A percentile compares a stretch with the other conserved stretches of the same genome.
These are phyloP conservation scores for Philereme transversata DNA, from an alignment of 2,888 invertebrate species.

Conservation along the genomic window DNA sequence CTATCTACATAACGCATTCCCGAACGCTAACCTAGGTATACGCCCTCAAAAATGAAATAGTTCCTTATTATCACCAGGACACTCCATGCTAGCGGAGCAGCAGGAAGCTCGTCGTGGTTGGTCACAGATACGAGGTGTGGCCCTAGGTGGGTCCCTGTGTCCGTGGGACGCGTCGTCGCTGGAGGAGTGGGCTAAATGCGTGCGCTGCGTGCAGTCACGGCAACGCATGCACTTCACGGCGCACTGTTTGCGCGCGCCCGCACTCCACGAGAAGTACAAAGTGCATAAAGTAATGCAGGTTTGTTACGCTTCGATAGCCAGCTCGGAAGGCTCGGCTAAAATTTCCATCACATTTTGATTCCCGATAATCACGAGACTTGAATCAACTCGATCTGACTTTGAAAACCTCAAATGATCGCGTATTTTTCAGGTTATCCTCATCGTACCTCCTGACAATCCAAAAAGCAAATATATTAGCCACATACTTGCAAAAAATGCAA, in stretches of 20 bases:
- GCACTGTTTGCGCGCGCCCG: constrained; percentile 70
- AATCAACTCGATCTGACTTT: neutral
- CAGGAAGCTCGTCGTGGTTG: constrained; percentile 60
- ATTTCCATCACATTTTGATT: too few relatives aligned
- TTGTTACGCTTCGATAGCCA: neutral
- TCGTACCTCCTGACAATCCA: constrained; percentile 59
- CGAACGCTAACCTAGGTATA: too few relatives aligned
- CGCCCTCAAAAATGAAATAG: too few relatives aligned
- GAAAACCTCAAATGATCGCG: neutral
- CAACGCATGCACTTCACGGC: constrained; percentile 68
- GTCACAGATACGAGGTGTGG: constrained; percentile 64
- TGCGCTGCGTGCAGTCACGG: constrained; percentile 57
- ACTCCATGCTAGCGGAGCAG: constrained; percentile 76
- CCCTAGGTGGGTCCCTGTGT: constrained; percentile 59
- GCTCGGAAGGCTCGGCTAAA: too few relatives aligned
- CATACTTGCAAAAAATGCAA: constrained; percentile 60
- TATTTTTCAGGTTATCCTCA: constrained; percentile 61
- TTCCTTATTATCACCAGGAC: constrained; percentile 51
- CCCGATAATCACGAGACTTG: neutral
- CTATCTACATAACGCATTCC: too few relatives aligned
- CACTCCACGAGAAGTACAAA: constrained; percentile 67
- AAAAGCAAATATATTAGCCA: constrained; percentile 57
- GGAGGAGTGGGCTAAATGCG: constrained; percentile 70
- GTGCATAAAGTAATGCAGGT: constrained; percentile 74
- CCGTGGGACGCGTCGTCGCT: constrained; percentile 72